These are phyloP conservation scores for Pipistrellus kuhlii DNA, from an alignment of 2,797 vertebrate genomes.

Conservation along the genomic window DNA sequence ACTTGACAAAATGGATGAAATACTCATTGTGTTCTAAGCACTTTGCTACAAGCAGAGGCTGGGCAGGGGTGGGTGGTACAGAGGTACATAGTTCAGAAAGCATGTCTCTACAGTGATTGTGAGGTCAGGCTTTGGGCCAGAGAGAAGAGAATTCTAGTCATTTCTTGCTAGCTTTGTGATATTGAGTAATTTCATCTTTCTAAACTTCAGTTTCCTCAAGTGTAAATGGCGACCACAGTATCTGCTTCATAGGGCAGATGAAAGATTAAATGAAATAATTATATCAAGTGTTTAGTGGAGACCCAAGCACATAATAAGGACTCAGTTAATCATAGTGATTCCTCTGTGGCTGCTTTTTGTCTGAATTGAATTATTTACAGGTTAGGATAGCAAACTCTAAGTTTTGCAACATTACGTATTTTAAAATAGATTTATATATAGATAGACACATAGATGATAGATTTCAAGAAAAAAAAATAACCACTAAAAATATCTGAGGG, in stretches of 20 bases:
- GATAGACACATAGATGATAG: neutral
- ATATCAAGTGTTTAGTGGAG: neutral
- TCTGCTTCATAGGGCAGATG: neutral
- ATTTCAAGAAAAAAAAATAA: neutral
- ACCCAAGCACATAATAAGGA: neutral
- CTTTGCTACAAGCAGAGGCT: neutral
- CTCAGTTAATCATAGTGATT: neutral
- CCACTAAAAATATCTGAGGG: neutral
- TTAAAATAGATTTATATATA: neutral
- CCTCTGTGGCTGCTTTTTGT: neutral
- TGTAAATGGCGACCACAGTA: neutral
- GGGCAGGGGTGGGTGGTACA: accelerated
- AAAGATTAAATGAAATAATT: neutral
- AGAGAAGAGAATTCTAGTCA: neutral
- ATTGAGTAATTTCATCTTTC: neutral
- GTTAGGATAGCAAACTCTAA: neutral
- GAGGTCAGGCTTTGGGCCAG: neutral
- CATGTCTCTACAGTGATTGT: accelerated
- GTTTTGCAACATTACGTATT: neutral
- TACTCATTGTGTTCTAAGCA: neutral
- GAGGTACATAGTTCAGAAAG: accelerated
- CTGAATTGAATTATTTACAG: neutral
- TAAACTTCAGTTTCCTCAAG: neutral
- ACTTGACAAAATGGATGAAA: neutral
- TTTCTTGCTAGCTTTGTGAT: neutral